Base-by-base conservation (phyloP, 2,113 vertebrate genomes). In the Mormyrus lacerda region DNA sequence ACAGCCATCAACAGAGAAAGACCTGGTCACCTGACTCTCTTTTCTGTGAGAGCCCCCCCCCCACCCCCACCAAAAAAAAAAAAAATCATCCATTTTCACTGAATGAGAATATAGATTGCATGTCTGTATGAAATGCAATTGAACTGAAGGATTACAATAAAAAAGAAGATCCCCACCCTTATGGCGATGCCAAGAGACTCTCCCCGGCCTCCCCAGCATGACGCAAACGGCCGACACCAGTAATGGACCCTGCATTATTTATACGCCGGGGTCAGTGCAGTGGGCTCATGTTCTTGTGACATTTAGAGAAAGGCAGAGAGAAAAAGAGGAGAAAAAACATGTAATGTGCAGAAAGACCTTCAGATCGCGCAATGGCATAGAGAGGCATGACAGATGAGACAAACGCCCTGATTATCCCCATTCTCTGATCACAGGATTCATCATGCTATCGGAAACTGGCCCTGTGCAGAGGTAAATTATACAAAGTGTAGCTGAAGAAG, bases 171-270 rank as follows among this genome's bases (percentile, higher is more conserved):
- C 21, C 85, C 85, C 50, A 55, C 50, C 47, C 45, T 35, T 27
- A 87, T 7, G 5, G 31, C 31, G 11, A 55, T 53, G 27, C 44
- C 85, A 55, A 87, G 50, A 17, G 50, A 27, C 42, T 88, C 58
- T 44, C 85, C 91, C 27, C 35, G 69, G 48, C 3, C 87, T 89
- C 88, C 91, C 92, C 90, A 88, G 90, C 44, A 79, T 55, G 89
- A 89, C 89, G 91, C 89, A 90, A 83, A 89, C 51, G 65, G 15
- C 42, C 55, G 50, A 89, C 39, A 65, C 55, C 45, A 89, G 89
- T 92, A 91, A 93, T 92, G 92, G 89, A 89, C 42, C 87, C 89
- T 93, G 90, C 88, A 93, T 95, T 94, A 95, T 95, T 95, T 94
- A 95, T 94, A 31, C 91, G 91, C 92, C 91, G 91, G 91, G 92